Evolutionary conservation across 2,888 invertebrate species (phyloP), one percentile per base, ranked within the genome.

Genomic region (Pseudococcus jackbeardsleyi): DNA sequence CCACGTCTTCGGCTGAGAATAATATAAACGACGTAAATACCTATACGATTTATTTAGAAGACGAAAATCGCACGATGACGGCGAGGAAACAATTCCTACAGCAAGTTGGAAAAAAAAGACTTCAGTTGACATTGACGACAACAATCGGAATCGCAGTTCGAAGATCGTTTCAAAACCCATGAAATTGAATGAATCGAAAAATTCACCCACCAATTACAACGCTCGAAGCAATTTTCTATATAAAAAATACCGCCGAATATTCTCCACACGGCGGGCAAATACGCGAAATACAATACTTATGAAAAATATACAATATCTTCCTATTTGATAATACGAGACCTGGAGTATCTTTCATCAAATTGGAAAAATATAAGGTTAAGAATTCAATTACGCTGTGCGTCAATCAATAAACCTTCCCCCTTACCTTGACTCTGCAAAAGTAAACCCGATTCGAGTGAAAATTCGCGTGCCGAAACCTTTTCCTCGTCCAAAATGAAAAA

Each of bases 161-260:
- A 26, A 11, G 68, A 68, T 26, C 19, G 12, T 68, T 26, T 22
- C 68, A 68, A 68, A 68, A 22, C 1, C 68, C 68, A 26, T 68
- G 68, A 68, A 68, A 68, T 68, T 68, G 68, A 68, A 54, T n/a
- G 54, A 54, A 54, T 54, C 54, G 54, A n/a, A 68, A 68, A 68
- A 68, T 68, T 68, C 68, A 68, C 26, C 9, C 26, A 68, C 68
- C 68, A 68, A 68, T 68, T 68, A 68, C 26, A 54, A 22, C 22
- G 22, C 68, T 15, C 68, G 68, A 68, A 68, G 68, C 26, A 26
- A 26, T 68, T 68, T 22, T 26, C 26, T 26, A 17, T 50, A 50
- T 7, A 54, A 68, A 68, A 11, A 22, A 68, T 22, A 26, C 15
- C 26, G 19, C 11, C 68, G 64, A 1, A 50, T 15, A 15, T 68